phyloP scores from a whole-genome alignment of 2,113 vertebrate species.

The Ptyas mucosa region DNA sequence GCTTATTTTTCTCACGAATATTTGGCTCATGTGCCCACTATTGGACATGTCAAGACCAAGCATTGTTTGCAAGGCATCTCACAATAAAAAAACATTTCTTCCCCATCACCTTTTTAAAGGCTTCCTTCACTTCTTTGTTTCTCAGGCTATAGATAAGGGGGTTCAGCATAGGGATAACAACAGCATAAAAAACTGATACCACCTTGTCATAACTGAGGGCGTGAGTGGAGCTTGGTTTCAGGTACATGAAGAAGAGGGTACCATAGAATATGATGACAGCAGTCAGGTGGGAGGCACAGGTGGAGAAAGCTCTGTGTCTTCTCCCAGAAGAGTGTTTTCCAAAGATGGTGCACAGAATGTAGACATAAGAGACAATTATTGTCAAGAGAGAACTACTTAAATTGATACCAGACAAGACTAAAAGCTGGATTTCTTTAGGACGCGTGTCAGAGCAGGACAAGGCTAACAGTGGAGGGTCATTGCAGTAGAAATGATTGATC shows the following conservation, averaged over 20 bases:
- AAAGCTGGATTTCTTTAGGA: constrained; percentile 32
- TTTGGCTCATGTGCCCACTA: not conserved
- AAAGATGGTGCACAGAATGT: constrained; percentile 31
- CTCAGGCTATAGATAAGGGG: not conserved
- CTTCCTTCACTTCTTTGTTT: constrained; percentile 20
- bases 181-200: constrained; percentile 45
- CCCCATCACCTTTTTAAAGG: not conserved
- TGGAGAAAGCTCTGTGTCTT: not conserved
- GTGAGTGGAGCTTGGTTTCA: constrained; percentile 8
- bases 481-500: not conserved
- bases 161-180: constrained; percentile 47
- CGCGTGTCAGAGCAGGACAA: constrained; percentile 48
- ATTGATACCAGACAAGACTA: constrained; percentile 10
- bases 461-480: constrained; percentile 41
- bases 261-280: not conserved
- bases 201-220: constrained; percentile 43
- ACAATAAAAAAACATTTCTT: not conserved
- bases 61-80: not conserved
- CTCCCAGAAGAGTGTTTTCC: constrained; percentile 27
- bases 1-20: not conserved
- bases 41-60: not conserved
- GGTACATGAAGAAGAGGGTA: not conserved
- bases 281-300: constrained; percentile 3
- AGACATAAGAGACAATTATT: constrained; percentile 18
- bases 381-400: constrained; percentile 38